phyloP scores from a whole-genome alignment of 2,113 vertebrate genomes.

The Oenanthe melanoleuca region DNA sequence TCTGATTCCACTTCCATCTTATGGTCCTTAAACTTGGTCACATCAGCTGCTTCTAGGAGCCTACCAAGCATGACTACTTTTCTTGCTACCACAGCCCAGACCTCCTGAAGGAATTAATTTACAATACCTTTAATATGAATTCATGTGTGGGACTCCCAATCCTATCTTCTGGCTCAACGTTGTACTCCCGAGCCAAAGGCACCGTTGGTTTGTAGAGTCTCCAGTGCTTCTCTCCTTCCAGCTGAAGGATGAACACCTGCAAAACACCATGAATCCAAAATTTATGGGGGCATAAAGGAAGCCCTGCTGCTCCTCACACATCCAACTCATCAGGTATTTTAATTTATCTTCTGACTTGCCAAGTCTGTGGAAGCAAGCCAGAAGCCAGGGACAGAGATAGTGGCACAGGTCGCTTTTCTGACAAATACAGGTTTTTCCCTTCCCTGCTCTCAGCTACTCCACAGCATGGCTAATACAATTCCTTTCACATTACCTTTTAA shows the following conservation, averaged over 20 bases:
- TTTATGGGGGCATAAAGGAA: neutral
- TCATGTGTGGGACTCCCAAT: constrained; percentile 87
- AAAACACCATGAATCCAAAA: neutral
- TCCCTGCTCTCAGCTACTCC: neutral
- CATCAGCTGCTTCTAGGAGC: neutral
- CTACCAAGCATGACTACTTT: neutral
- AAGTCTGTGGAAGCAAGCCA: neutral
- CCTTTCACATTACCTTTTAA: neutral
- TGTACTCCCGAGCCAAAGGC: constrained; percentile 85
- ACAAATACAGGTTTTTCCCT: neutral
- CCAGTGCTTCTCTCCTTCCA: constrained; percentile 93
- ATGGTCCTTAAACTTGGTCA: neutral
- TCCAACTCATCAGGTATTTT: neutral
- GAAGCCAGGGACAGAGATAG: neutral
- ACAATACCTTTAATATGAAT: constrained; percentile 82
- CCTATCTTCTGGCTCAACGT: constrained; percentile 76
- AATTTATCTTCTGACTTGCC: neutral
- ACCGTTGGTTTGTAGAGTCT: constrained; percentile 84
- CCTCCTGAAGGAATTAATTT: neutral
- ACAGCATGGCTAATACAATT: neutral
- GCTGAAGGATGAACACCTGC: constrained; percentile 90
- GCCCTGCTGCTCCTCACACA: neutral
- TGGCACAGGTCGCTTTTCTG: neutral
- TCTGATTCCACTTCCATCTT: neutral
- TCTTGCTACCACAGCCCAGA: neutral